These are phyloP conservation scores for Halocynthia aurantium DNA, from an alignment of 23 tunicate genomes.

Conservation along the genomic window DNA sequence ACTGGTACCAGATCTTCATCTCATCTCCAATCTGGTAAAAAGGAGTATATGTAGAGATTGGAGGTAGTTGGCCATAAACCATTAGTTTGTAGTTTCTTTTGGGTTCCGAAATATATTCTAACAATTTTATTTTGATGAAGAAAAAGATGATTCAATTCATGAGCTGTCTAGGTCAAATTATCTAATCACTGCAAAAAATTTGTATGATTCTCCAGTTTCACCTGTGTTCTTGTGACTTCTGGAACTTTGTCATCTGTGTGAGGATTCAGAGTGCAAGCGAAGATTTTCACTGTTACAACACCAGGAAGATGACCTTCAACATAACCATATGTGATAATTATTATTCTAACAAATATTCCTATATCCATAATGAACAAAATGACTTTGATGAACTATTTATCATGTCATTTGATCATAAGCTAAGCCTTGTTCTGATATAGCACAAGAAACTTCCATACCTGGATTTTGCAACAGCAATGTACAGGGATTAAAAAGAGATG, in stretches of 20 bases:
- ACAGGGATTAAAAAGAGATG: constrained; percentile 62
- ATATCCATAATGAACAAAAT: neutral
- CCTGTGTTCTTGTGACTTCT: constrained; percentile 16
- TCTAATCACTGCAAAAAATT: too few species aligned
- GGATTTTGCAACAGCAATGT: constrained; percentile 69
- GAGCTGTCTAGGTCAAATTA: too few species aligned
- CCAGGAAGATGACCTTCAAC: constrained; percentile 22
- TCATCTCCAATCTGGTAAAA: constrained; percentile 48
- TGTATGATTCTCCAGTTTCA: neutral
- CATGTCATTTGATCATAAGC: neutral
- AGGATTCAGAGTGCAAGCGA: neutral
- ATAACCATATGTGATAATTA: neutral
- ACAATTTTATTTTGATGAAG: too few species aligned
- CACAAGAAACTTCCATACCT: constrained; percentile 27
- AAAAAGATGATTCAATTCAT: too few species aligned
- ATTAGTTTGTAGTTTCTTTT: too few species aligned
- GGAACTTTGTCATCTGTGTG: neutral
- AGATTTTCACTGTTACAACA: constrained; percentile 17
- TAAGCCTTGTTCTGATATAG: too few species aligned
- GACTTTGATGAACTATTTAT: neutral
- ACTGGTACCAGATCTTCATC: constrained; percentile 63
- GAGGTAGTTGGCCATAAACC: too few species aligned
- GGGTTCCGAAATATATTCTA: too few species aligned
- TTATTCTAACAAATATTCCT: neutral
- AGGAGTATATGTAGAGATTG: too few species aligned